Evolutionary conservation across 2,888 invertebrate species (phyloP).

Genomic region (Erebia ligea): DNA sequence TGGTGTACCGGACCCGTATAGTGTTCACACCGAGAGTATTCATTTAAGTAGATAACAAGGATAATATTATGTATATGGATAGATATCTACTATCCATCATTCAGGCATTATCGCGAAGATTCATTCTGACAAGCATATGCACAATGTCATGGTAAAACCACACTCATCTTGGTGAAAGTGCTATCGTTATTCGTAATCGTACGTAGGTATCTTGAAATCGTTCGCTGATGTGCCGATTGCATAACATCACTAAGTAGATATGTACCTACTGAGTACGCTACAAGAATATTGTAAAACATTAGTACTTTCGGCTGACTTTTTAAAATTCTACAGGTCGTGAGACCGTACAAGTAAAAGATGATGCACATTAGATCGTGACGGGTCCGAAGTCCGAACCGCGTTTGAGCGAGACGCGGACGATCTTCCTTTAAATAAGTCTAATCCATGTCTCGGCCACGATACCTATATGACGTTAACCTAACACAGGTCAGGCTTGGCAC

Average conservation of each 20-base stretch:
- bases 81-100: too few species aligned
- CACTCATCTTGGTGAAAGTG: constrained; percentile 54
- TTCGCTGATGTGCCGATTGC: constrained; percentile 30
- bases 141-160: constrained; percentile 54
- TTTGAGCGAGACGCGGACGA: too few species aligned
- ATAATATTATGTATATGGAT: too few species aligned
- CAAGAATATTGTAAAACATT: constrained; percentile 28
- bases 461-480: too few species aligned
- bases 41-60: too few species aligned
- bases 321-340: constrained; percentile 35
- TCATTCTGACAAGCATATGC: constrained; percentile 35
- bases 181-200: constrained; percentile 45
- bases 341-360: background rate
- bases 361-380: too few species aligned
- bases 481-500: too few species aligned
- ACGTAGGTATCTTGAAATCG: constrained; percentile 33
- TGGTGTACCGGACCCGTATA: too few species aligned
- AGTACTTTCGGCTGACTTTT: constrained; percentile 19
- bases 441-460: too few species aligned
- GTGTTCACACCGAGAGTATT: too few species aligned
- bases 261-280: constrained; percentile 18
- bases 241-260: constrained; percentile 17
- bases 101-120: background rate
- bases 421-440: too few species aligned
- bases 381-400: too few species aligned